Conservation (phyloP, 2,888 invertebrate genomes). For the Harpalus rubripes region DNA sequence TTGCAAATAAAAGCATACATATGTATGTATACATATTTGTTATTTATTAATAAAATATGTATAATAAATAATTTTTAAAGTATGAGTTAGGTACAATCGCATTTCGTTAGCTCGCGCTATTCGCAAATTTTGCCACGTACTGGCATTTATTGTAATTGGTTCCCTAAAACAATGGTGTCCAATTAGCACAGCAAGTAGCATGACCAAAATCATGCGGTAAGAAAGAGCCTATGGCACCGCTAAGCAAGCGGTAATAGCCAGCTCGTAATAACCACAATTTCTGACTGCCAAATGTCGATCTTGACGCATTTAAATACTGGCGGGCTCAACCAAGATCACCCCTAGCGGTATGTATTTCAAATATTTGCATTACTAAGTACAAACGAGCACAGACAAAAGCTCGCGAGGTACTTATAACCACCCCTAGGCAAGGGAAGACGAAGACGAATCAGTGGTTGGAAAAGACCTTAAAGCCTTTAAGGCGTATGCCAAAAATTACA, state of each 20-base stretch:
- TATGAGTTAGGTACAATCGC: too few relatives aligned
- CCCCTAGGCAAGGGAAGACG: conserved; percentile 18
- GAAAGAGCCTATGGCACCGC: conserved; percentile 45
- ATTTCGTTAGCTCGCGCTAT: too few relatives aligned
- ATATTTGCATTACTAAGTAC: conserved; percentile 54
- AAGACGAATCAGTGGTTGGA: background rate
- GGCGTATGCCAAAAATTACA: background rate
- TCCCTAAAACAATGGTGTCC: conserved; percentile 46
- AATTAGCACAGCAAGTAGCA: conserved; percentile 39
- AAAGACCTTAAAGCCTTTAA: background rate
- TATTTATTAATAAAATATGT: too few relatives aligned
- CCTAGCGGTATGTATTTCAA: conserved; percentile 40
- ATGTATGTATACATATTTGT: too few relatives aligned
- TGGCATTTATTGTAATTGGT: conserved; percentile 28
- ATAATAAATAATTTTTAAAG: too few relatives aligned
- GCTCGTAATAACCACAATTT: conserved; percentile 53
- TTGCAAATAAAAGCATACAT: too few relatives aligned
- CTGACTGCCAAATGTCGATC: conserved; percentile 59
- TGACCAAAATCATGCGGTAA: conserved; percentile 49
- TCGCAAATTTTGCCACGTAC: background rate
- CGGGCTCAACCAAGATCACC: background rate
- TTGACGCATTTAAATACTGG: conserved; percentile 30
- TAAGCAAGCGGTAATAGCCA: conserved; percentile 35
- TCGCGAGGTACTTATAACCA: background rate
- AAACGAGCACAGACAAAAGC: conserved; percentile 1